Evolutionary conservation across 2,113 vertebrate species (phyloP).

Genomic region (Zosterops lateralis): DNA sequence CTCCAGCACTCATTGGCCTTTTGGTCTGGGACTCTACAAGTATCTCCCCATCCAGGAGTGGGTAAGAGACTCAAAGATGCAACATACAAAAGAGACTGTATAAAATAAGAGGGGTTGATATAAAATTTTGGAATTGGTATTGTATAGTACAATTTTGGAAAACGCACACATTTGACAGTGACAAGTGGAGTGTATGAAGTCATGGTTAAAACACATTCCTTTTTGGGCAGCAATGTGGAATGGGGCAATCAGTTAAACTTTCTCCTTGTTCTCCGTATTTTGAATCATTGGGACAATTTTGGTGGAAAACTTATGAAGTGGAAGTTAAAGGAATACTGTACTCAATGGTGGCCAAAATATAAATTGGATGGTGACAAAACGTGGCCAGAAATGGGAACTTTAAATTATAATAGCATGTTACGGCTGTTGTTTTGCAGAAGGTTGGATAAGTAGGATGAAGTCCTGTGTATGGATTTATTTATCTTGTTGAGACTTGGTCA

Average conservation of each 20-base stretch:
- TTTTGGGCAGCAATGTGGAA: not conserved
- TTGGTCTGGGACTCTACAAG: accelerated
- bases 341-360: not conserved
- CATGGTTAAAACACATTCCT: not conserved
- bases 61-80: not conserved
- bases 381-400: not conserved
- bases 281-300: not conserved
- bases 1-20: accelerated
- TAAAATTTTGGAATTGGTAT: not conserved
- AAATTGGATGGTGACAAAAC: not conserved
- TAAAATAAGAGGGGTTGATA: not conserved
- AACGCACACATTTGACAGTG: not conserved
- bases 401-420: not conserved
- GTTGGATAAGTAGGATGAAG: not conserved
- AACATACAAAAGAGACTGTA: not conserved
- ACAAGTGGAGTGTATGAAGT: not conserved
- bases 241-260: not conserved
- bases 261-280: not conserved
- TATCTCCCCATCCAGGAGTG: accelerated
- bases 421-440: not conserved
- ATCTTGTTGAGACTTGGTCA: not conserved
- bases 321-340: not conserved
- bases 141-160: not conserved
- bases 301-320: not conserved
- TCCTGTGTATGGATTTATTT: not conserved